Conservation (phyloP, 23 tunicate genomes). For the Corella eumyota region DNA sequence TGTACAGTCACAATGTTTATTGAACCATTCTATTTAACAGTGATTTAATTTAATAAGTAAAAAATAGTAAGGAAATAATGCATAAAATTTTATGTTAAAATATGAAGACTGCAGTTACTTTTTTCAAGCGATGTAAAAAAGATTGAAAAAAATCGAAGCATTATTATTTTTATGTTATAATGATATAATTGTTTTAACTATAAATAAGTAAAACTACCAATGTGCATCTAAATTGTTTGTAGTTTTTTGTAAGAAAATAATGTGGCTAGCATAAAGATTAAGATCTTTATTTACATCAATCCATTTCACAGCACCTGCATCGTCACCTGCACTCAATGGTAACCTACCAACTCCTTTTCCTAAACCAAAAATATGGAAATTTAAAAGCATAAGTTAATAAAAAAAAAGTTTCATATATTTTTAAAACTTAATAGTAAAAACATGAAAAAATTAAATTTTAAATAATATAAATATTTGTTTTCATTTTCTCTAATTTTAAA, state of each 20-base stretch:
- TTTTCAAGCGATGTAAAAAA: neutral
- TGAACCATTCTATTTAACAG: no score
- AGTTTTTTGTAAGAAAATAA: constrained; percentile 26
- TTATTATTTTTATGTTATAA: no score
- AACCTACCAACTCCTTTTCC: constrained; percentile 45
- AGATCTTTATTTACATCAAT: constrained; percentile 37
- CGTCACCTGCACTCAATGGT: constrained; percentile 87
- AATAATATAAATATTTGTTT: neutral
- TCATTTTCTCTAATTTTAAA: neutral
- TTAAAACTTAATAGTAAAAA: no score
- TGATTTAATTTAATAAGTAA: no score
- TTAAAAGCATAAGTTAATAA: neutral
- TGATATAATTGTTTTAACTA: no score
- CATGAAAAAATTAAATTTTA: no score
- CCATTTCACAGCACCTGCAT: constrained; percentile 87
- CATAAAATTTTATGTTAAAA: no score
- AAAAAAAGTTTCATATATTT: neutral
- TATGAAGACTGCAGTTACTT: neutral
- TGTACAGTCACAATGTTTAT: no score
- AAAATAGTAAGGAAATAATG: no score
- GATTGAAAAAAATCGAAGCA: neutral
- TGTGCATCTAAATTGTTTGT: constrained; percentile 50
- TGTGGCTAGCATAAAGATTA: constrained; percentile 63
- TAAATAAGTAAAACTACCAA: no score
- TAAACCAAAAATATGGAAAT: neutral